Evolutionary conservation across 2,113 vertebrate species (phyloP).

Genomic region (Dromiciops gliroides): DNA sequence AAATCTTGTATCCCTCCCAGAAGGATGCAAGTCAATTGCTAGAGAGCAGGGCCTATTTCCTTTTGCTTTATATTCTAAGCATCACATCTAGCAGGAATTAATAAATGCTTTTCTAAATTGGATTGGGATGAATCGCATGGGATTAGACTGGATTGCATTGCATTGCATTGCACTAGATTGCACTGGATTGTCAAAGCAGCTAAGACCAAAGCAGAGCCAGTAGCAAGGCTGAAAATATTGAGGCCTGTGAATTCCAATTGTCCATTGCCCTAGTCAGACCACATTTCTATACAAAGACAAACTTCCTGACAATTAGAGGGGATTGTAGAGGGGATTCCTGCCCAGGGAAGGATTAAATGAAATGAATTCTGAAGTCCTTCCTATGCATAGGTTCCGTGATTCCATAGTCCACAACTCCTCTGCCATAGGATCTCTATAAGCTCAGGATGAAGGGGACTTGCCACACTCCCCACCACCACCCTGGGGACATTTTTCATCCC

Average conservation of each 20-base stretch:
- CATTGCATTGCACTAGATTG: neutral
- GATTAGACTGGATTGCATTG: neutral
- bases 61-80: neutral
- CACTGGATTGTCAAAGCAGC: neutral
- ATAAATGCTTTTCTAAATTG: neutral
- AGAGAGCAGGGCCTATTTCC: too few relatives aligned
- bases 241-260: neutral
- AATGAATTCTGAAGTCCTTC: neutral
- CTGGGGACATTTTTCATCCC: neutral
- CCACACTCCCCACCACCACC: neutral
- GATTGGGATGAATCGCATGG: neutral
- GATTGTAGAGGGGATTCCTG: neutral
- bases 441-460: neutral
- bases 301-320: neutral
- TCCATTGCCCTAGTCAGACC: neutral
- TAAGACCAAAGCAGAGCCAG: neutral
- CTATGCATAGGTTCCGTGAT: neutral
- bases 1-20: neutral
- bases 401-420: neutral
- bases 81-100: neutral
- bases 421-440: neutral
- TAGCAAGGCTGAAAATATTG: neutral
- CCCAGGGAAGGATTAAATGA: neutral
- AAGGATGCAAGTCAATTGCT: neutral
- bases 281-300: neutral